A percentile compares a stretch with the other conserved stretches of the same genome.
phyloP scores from a whole-genome alignment of 2,797 vertebrate genomes.

The Pterois miles region DNA sequence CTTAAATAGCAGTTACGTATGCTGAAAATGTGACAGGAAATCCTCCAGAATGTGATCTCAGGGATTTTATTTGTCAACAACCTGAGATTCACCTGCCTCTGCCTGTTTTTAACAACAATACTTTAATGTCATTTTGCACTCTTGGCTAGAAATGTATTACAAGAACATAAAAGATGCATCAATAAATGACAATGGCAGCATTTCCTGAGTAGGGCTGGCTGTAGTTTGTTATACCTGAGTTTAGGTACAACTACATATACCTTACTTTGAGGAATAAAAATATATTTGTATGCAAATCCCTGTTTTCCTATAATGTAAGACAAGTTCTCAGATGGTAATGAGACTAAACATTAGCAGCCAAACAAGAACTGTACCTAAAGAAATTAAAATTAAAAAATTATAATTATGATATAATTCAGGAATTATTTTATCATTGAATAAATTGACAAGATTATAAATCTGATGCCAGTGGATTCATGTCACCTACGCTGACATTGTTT shows the following conservation, averaged over 20 bases:
- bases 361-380: background rate
- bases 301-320: background rate
- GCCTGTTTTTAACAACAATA: background rate
- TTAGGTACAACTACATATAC: background rate
- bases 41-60: background rate
- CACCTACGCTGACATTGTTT: no score
- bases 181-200: no score
- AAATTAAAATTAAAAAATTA: no score
- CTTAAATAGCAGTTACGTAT: background rate
- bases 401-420: no score
- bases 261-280: background rate
- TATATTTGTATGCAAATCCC: background rate
- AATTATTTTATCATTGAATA: no score
- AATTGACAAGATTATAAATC: no score
- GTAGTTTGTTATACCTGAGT: background rate
- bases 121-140: background rate
- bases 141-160: background rate
- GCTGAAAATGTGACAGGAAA: background rate
- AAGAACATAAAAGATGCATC: background rate
- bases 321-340: background rate
- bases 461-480: no score
- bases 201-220: background rate
- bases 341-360: background rate
- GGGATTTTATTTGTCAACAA: background rate
- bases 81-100: background rate